phyloP scores from a whole-genome alignment of 2,113 vertebrate species.

The Marcusenius ussheri region DNA sequence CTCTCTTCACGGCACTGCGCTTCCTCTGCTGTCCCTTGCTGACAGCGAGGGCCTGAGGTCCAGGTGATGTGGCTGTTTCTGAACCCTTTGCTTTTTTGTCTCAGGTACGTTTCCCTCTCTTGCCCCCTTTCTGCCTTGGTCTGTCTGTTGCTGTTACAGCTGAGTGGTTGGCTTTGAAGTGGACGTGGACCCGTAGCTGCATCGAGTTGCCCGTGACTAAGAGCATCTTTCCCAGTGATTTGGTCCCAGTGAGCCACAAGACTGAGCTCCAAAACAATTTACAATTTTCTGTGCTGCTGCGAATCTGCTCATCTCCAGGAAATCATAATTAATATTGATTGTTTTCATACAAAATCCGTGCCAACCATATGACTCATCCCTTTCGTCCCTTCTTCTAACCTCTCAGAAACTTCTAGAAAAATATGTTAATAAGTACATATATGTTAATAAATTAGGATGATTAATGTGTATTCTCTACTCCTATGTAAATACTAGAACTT shows the following conservation, averaged over 20 bases:
- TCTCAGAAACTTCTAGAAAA: not conserved
- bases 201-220: not conserved
- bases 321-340: conserved; percentile 5
- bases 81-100: not conserved
- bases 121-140: not conserved
- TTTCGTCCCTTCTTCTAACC: not conserved
- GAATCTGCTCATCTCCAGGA: not conserved
- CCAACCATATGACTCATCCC: not conserved
- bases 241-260: not conserved
- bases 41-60: not conserved
- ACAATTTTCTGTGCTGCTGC: not conserved
- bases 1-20: not conserved
- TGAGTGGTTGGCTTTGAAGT: not conserved
- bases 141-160: not conserved
- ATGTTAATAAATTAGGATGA: not conserved
- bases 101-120: not conserved
- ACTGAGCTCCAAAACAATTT: not conserved
- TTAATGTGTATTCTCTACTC: not conserved
- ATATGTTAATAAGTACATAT: not conserved
- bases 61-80: not conserved
- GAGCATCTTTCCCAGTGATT: not conserved
- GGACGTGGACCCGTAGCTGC: not conserved
- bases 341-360: not conserved
- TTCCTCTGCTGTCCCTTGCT: not conserved
- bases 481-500: not conserved